A percentile compares a stretch with the other conserved stretches of the same genome.
Evolutionary conservation across 2,888 invertebrate species (phyloP).

Genomic region (Rotaria sp.): DNA sequence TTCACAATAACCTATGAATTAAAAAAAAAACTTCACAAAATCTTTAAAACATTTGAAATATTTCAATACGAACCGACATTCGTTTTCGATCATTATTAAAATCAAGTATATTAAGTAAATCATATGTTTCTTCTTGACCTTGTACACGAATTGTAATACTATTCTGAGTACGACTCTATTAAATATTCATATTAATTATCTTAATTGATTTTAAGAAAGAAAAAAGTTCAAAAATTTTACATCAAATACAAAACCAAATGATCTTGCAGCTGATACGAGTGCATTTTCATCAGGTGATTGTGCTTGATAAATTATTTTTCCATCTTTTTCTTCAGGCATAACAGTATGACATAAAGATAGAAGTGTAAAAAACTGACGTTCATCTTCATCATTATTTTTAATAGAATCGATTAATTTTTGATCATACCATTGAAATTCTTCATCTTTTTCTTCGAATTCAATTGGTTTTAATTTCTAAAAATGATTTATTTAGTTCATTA

Average conservation of each 20-base stretch:
- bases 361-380: slow-evolving; percentile 79
- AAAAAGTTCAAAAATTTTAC: slow-evolving; percentile 34
- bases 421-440: slow-evolving; percentile 81
- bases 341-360: slow-evolving; percentile 95
- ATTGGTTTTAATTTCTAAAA: slow-evolving; percentile 66
- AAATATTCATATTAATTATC: background rate
- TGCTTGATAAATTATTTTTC: slow-evolving; percentile 65
- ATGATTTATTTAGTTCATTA: slow-evolving; percentile 73
- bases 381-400: slow-evolving; percentile 65
- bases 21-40: slow-evolving; percentile 77
- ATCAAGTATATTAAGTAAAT: slow-evolving; percentile 90
- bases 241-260: slow-evolving; percentile 91
- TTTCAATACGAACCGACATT: slow-evolving; percentile 69
- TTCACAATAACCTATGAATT: slow-evolving; percentile 41
- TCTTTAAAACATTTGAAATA: slow-evolving; percentile 38
- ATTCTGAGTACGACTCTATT: slow-evolving; percentile 55
- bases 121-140: slow-evolving; percentile 64
- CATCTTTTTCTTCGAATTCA: background rate
- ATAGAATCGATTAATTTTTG: slow-evolving; percentile 74
- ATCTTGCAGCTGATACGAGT: slow-evolving; percentile 88
- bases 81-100: slow-evolving; percentile 97
- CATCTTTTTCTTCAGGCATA: slow-evolving; percentile 85
- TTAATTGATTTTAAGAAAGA: background rate
- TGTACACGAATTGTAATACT: slow-evolving; percentile 63
- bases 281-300: slow-evolving; percentile 98